These are phyloP conservation scores for Mesochorus sp. DNA, from an alignment of 2,888 invertebrate genomes.

Conservation along the genomic window DNA sequence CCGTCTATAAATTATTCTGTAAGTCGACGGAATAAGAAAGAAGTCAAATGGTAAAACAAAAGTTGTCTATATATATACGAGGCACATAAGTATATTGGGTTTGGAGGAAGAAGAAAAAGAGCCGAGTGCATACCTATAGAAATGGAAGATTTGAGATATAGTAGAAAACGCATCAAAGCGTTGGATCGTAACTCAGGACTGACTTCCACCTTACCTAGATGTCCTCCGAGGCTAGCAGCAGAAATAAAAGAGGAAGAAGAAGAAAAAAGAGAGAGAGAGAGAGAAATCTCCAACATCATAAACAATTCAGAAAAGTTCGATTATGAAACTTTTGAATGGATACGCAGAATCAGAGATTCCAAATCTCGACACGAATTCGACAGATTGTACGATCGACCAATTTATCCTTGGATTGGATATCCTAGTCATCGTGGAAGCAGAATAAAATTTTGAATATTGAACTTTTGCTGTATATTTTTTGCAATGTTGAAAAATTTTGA, in stretches of 20 bases:
- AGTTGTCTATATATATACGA: constrained; percentile 20
- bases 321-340: constrained; percentile 79
- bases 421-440: not conserved
- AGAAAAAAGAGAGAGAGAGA: not conserved
- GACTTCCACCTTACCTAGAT: constrained; percentile 10
- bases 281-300: constrained; percentile 68
- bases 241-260: not conserved
- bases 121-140: not conserved
- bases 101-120: constrained; percentile 3
- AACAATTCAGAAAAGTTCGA: constrained; percentile 80
- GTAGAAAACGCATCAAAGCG: constrained; percentile 48
- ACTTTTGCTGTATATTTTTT: too few species aligned
- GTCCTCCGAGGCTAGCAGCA: not conserved
- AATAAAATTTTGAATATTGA: constrained; percentile 21
- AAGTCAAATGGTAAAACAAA: constrained; percentile 12
- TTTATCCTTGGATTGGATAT: not conserved
- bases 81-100: not conserved
- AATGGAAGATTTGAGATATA: constrained; percentile 10
- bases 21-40: not conserved
- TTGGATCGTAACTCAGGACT: constrained; percentile 58
- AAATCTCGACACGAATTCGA: constrained; percentile 43
- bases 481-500: too few species aligned
- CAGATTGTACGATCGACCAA: not conserved
- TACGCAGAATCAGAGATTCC: constrained; percentile 36
- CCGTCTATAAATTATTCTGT: constrained; percentile 48